These are phyloP conservation scores for Harpalus rubripes DNA, from an alignment of 2,888 invertebrate species.

Conservation along the genomic window DNA sequence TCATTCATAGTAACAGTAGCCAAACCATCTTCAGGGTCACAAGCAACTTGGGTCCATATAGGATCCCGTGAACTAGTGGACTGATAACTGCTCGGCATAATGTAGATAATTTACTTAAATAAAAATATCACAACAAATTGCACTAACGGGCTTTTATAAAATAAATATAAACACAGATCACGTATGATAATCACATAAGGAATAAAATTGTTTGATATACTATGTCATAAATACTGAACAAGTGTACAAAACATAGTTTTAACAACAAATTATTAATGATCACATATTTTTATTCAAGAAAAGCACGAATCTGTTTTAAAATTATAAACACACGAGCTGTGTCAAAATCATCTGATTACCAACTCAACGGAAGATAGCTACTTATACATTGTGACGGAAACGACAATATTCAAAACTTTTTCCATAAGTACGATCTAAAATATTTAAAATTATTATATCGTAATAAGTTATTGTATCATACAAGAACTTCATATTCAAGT, in stretches of 20 bases:
- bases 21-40: conserved; percentile 72
- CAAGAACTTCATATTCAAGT: neutral
- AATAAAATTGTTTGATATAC: conserved; percentile 13
- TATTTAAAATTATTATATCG: neutral
- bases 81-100: conserved; percentile 71
- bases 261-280: conserved; percentile 26
- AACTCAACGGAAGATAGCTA: conserved; percentile 58
- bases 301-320: conserved; percentile 46
- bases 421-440: neutral
- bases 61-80: conserved; percentile 72
- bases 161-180: conserved; percentile 48
- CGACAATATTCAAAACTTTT: neutral
- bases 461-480: neutral
- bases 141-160: conserved; percentile 49
- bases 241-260: conserved; percentile 28
- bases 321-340: conserved; percentile 35
- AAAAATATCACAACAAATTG: conserved; percentile 59
- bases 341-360: conserved; percentile 65
- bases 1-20: conserved; percentile 64
- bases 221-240: conserved; percentile 57
- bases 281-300: conserved; percentile 33
- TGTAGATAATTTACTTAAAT: conserved; percentile 44
- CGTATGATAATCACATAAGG: conserved; percentile 41
- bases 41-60: conserved; percentile 73
- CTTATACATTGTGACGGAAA: neutral